These are phyloP conservation scores for Sebastes dallii DNA, from an alignment of 2,797 vertebrate genomes.

Conservation along the genomic window DNA sequence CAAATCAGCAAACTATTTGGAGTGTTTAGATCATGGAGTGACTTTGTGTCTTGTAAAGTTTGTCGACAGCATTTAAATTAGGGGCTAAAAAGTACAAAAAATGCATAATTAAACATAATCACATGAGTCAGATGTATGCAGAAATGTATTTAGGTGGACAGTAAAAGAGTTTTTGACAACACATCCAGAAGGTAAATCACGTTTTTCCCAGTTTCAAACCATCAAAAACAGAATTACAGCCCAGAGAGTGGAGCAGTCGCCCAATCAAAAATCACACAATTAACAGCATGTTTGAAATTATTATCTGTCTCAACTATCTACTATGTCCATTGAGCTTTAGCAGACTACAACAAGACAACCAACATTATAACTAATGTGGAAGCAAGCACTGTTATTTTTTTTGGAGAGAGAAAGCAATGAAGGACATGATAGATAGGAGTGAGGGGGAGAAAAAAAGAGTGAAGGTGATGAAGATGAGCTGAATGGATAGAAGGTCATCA, in stretches of 20 bases:
- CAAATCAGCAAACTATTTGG: background rate
- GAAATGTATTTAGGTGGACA: background rate
- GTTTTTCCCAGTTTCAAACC: background rate
- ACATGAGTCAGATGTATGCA: background rate
- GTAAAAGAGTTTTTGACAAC: background rate
- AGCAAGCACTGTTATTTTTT: background rate
- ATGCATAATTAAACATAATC: background rate
- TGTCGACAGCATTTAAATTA: background rate
- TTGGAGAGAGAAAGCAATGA: background rate
- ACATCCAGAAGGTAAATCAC: background rate
- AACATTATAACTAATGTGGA: background rate
- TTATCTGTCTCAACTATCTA: background rate
- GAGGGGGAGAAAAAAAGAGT: background rate
- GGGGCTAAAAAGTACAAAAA: background rate
- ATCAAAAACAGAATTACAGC: background rate
- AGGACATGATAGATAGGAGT: constrained; percentile 2
- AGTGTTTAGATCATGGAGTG: background rate
- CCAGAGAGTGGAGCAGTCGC: background rate
- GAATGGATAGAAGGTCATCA: constrained; percentile 66
- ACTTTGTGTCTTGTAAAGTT: background rate
- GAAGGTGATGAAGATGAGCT: constrained; percentile 18
- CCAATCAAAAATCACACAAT: background rate
- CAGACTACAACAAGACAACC: background rate
- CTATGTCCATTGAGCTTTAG: background rate
- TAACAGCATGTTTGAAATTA: background rate